Conservation (phyloP, 2,797 vertebrate species). For the Tenualosa thibaudeaui region DNA sequence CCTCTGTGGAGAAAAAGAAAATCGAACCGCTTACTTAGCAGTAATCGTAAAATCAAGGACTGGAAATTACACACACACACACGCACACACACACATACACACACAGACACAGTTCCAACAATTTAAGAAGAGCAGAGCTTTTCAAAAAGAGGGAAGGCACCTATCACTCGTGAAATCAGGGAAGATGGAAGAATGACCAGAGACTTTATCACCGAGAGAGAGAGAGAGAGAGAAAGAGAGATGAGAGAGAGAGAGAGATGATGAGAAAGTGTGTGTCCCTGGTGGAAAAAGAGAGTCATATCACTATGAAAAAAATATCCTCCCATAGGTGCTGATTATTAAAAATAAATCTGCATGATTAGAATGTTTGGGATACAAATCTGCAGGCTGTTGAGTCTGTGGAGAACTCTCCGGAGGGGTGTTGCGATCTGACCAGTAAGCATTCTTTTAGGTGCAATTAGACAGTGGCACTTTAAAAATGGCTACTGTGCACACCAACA, state of each 20-base stretch:
- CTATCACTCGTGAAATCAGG: background rate
- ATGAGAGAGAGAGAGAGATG: slow-evolving; percentile 24
- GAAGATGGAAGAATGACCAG: background rate
- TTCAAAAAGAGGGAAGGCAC: background rate
- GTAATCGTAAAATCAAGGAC: slow-evolving; percentile 69
- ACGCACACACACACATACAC: background rate
- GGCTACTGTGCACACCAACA: slow-evolving; percentile 32
- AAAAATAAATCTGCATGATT: slow-evolving; percentile 74
- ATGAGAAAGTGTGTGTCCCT: background rate
- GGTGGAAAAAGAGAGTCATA: slow-evolving; percentile 14
- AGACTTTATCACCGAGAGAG: background rate
- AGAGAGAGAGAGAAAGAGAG: slow-evolving; percentile 54
- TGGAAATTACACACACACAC: slow-evolving; percentile 24
- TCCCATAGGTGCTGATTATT: slow-evolving; percentile 73
- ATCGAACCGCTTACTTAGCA: slow-evolving; percentile 49
- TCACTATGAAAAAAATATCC: slow-evolving; percentile 47
- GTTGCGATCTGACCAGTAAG: slow-evolving; percentile 74
- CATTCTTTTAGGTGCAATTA: slow-evolving; percentile 74
- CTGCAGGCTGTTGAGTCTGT: slow-evolving; percentile 64
- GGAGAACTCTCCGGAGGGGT: slow-evolving; percentile 65
- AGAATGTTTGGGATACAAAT: slow-evolving; percentile 72
- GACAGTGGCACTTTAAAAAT: slow-evolving; percentile 59
- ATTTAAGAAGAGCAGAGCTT: background rate
- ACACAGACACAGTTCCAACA: background rate
- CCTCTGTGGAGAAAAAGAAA: background rate